Base-by-base conservation (phyloP, 2,113 vertebrate species). In the Dicerorhinus sumatrensis region DNA sequence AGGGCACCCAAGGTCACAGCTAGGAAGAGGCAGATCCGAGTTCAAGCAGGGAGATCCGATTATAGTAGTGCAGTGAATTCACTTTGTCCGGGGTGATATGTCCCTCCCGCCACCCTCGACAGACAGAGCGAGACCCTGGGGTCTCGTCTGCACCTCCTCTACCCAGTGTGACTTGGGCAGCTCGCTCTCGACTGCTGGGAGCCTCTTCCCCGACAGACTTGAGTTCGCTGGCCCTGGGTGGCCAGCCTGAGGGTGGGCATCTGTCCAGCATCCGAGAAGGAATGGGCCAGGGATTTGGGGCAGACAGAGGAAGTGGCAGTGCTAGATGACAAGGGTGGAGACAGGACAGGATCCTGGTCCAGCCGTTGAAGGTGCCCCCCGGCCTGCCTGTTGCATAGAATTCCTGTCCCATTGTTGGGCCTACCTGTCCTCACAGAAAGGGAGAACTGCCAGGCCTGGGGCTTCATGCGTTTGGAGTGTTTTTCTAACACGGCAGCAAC, bases 301-400 rank as follows among this genome's bases (percentile, higher is more conserved):
- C 75, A 91, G 54, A 91, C 95, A 97, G 97, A 98, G 97, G 95
- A 98, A 97, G 95, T 75, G n/a, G 65, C 92, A 83, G 54, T 98
- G 95, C 97, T 77, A 97, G 86, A 96, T 97, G 96, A 92, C 76
- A 51, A 46, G 65, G 67, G 0, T 81, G 75, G 98, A 97, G 85
- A 94, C 97, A 95, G 54, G 62, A 79, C 54, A 17, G 93, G 91
- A 48, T 84, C 92, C 65, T 58, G 87, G 81, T 97, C 76, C 36
- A 67, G 96, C 80, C 62, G 39, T 95, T 96, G 82, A 89, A 73
- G 88, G 94, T 92, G 82, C 79, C 81, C 83, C 86, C 4, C 80
- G 60, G 82, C 82, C 94, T 69, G 79, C 93, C 92, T 33, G 65
- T 84, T 97, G 79, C 25, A 0, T 89, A 58, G 48, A 33, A 33